A percentile compares a stretch with the other conserved stretches of the same genome.
Conservation (phyloP, 2,888 invertebrate species). For the Agrochola circellaris region DNA sequence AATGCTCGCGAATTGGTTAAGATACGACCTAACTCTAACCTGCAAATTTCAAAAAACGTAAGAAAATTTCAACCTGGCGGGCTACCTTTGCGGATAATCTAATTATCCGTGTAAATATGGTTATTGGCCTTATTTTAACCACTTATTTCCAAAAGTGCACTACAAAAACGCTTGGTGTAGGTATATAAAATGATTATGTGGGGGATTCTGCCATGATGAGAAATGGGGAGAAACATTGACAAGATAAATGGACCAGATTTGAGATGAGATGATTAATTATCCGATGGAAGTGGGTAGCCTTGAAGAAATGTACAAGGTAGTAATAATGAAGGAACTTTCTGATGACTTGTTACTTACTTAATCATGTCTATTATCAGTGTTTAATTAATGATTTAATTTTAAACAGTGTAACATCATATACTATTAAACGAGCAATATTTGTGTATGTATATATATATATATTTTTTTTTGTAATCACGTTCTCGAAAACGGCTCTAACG, state of each 20-base stretch:
- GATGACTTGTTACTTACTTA: conserved; percentile 40
- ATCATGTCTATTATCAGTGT: conserved; percentile 9
- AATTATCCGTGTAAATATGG: background rate
- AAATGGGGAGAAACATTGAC: conserved; percentile 56
- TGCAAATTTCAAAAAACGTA: too few relatives aligned
- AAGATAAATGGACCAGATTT: conserved; percentile 57
- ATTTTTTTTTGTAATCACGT: too few relatives aligned
- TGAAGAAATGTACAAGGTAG: conserved; percentile 39
- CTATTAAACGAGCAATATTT: too few relatives aligned
- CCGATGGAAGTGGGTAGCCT: conserved; percentile 39
- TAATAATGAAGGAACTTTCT: conserved; percentile 31
- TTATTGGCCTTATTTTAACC: background rate
- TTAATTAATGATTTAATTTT: conserved; percentile 18
- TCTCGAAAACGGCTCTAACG: too few relatives aligned
- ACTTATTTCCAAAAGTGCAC: background rate
- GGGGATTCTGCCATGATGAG: conserved; percentile 45
- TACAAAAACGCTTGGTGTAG: background rate
- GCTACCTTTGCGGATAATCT: background rate
- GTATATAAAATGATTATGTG: conserved; percentile 38
- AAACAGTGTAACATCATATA: background rate
- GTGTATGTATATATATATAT: too few relatives aligned
- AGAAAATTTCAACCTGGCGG: too few relatives aligned
- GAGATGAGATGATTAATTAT: conserved; percentile 56
- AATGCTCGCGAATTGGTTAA: too few relatives aligned
- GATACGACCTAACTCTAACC: too few relatives aligned